Conservation (phyloP, 2,113 vertebrate genomes). For the Oophaga pumilio region DNA sequence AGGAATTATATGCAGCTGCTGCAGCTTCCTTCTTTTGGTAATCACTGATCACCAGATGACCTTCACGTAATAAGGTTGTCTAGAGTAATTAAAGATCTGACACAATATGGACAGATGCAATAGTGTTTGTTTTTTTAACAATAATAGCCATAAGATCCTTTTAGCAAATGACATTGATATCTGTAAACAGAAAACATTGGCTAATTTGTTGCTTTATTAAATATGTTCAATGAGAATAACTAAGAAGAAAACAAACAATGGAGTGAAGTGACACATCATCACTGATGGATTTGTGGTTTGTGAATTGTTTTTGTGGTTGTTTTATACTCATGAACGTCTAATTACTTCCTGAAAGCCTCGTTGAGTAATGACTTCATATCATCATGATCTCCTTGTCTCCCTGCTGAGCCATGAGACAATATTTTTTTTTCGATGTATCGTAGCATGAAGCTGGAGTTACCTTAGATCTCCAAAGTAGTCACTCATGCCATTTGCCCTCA, state of each 20-base stretch:
- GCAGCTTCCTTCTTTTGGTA: too few relatives aligned
- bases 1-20: too few relatives aligned
- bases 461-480: neutral
- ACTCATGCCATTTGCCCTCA: neutral
- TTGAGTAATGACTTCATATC: conserved; percentile 16
- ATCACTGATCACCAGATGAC: too few relatives aligned
- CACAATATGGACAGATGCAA: neutral
- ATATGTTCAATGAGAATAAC: neutral
- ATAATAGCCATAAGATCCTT: neutral
- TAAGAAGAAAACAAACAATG: neutral
- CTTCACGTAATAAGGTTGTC: too few relatives aligned
- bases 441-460: neutral
- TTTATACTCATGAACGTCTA: neutral
- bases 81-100: too few relatives aligned
- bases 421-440: neutral
- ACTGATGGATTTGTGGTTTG: conserved; percentile 1
- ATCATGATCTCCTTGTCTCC: neutral
- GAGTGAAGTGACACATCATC: conserved; percentile 21
- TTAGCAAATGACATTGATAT: neutral
- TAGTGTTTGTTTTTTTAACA: neutral
- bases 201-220: neutral
- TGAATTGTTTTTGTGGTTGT: neutral
- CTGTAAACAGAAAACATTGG: neutral
- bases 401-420: neutral
- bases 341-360: conserved; percentile 2